Percentiles rank a stretch among this genome's conserved stretches.
phyloP scores from a whole-genome alignment of 1,140 invertebrate genomes.

The Heterodera carotae region DNA sequence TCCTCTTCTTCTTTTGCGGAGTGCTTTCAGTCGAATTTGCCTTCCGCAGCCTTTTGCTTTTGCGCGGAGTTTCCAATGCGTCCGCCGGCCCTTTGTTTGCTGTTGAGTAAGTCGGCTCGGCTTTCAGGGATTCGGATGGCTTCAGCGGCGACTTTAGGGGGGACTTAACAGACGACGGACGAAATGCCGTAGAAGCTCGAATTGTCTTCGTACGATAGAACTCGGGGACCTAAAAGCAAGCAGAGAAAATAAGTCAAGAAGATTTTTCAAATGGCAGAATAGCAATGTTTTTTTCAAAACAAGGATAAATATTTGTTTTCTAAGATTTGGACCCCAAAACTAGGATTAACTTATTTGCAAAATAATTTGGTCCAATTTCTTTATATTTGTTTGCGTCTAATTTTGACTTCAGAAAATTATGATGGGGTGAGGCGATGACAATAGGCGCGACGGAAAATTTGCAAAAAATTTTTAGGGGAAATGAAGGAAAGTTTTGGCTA shows the following conservation, averaged over 20 bases:
- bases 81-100: background rate
- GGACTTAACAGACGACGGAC: background rate
- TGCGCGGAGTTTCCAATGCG: slow-evolving; percentile 1
- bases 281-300: too few relatives aligned
- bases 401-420: too few relatives aligned
- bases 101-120: background rate
- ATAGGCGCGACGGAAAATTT: too few relatives aligned
- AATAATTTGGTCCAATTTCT: too few relatives aligned
- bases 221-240: slow-evolving; percentile 2
- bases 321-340: too few relatives aligned
- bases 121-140: background rate
- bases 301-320: too few relatives aligned
- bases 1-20: slow-evolving; percentile 23
- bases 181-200: background rate
- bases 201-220: slow-evolving; percentile 26
- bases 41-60: slow-evolving; percentile 16
- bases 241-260: background rate
- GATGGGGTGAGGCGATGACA: too few relatives aligned
- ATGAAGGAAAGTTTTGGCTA: too few relatives aligned
- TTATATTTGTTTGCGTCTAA: too few relatives aligned
- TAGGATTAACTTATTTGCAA: too few relatives aligned
- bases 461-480: too few relatives aligned
- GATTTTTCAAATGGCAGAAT: too few relatives aligned
- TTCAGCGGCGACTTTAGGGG: background rate
- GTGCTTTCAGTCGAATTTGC: slow-evolving; percentile 20